Evolutionary conservation across 2,888 invertebrate genomes (phyloP).

Genomic region (Stenoptilia bipunctidactyla): DNA sequence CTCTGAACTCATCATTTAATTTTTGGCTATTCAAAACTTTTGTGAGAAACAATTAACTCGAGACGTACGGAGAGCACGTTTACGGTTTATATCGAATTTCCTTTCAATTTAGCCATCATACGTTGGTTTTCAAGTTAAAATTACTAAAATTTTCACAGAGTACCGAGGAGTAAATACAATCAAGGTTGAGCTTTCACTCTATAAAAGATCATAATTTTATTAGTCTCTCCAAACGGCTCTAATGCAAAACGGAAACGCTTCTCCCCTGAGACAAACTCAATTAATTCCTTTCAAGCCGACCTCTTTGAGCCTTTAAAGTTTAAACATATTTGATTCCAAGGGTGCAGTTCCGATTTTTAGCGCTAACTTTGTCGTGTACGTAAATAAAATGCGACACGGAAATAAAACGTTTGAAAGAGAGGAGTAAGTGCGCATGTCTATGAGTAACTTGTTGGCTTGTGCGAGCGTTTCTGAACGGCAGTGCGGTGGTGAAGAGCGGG

Average conservation of each 20-base stretch:
- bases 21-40: too few species aligned
- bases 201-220: slow-evolving; percentile 52
- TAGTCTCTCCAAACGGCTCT: slow-evolving; percentile 48
- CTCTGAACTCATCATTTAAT: too few species aligned
- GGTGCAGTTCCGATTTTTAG: slow-evolving; percentile 9
- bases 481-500: slow-evolving; percentile 52
- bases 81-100: too few species aligned
- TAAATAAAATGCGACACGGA: slow-evolving; percentile 22
- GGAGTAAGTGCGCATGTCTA: slow-evolving; percentile 52
- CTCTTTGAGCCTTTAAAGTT: slow-evolving; percentile 57
- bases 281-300: slow-evolving; percentile 52
- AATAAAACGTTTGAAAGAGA: slow-evolving; percentile 8
- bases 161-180: background rate
- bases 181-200: slow-evolving; percentile 22
- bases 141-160: background rate
- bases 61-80: too few species aligned
- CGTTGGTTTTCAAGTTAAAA: background rate
- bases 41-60: too few species aligned
- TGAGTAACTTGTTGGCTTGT: slow-evolving; percentile 61
- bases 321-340: slow-evolving; percentile 43
- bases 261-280: slow-evolving; percentile 64
- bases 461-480: slow-evolving; percentile 40
- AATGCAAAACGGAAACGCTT: slow-evolving; percentile 57
- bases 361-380: background rate
- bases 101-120: too few species aligned